These are phyloP conservation scores for Crotalus helleri DNA, from an alignment of 2,113 vertebrate genomes.

Conservation along the genomic window DNA sequence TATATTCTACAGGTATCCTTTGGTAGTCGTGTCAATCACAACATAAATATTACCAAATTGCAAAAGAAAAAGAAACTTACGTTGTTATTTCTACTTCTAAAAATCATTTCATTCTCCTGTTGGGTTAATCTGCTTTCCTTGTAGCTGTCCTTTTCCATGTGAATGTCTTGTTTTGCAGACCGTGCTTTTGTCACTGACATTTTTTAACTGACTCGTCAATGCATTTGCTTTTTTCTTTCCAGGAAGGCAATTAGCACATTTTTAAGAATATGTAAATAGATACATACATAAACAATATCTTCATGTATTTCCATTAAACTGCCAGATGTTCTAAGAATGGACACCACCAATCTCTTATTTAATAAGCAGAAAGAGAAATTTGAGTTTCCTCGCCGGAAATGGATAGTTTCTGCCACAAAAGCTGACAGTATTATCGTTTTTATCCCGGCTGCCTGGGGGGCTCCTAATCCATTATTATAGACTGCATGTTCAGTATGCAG, in stretches of 20 bases:
- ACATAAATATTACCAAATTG: neutral
- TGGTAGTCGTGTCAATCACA: neutral
- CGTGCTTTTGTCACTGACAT: neutral
- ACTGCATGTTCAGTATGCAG: neutral
- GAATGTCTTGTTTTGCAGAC: neutral
- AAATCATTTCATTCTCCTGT: neutral
- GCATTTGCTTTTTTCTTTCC: neutral
- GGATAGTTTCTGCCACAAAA: neutral
- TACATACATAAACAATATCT: neutral
- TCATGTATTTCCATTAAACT: neutral
- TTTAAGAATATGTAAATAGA: neutral
- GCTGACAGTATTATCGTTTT: neutral
- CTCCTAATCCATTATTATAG: neutral
- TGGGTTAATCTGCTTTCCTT: neutral
- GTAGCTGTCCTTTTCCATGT: neutral
- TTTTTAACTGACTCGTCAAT: neutral
- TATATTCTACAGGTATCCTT: neutral
- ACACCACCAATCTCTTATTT: neutral
- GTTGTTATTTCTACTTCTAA: neutral
- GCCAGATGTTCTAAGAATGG: constrained; percentile 3
- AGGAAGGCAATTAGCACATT: neutral
- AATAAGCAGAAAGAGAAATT: neutral
- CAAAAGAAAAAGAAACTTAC: neutral
- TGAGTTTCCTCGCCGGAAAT: neutral
- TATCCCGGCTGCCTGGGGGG: neutral